Base-by-base conservation (phyloP, 2,797 vertebrate species). In the Lepilemur ruficaudatus region DNA sequence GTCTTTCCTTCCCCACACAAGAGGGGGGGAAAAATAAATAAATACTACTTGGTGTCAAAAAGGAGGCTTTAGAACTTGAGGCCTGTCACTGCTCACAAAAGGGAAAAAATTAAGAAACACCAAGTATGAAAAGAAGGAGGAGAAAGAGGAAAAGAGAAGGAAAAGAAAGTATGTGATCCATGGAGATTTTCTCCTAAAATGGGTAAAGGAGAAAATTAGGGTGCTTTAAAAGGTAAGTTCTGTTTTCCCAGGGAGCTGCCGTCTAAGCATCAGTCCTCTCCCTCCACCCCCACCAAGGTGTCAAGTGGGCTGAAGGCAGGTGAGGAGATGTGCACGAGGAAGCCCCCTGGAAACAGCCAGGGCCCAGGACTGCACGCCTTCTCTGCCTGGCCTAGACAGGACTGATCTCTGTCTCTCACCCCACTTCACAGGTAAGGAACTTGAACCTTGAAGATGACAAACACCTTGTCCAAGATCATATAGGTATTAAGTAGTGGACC, bases 261-360 rank as follows among this genome's bases (percentile, higher is more conserved):
- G 1, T 76, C 25, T 50, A 15, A 12, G n/a, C 15, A 23, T 20
- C 38, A 4, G 14, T 67, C n/a, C 18, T 11, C 25, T 13, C 18
- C n/a, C 22, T 13, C 25, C 7, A 8, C 23, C 35, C 6, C 38
- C 10, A 15, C 14, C 38, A 14, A 18, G 59, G n/a, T 0, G 20
- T 23, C 3, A 4, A 84, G 32, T 6, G 12, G 43, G 63, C 75
- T 52, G 46, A 57, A 43, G 55, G 14, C 41, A 63, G 41, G 55
- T 14, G 57, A n/a, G 25, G 10, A 2, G 12, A 11, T 0, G 4
- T 13, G 2, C 4, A 0, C 0, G 1, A 2, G 15, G 52, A 57
- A 25, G 46, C 5, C 43, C n/a, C 65, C 23, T 38, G 35, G 38
- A 18, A 23, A 70, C 41, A 4, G 17, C 35, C 13, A 15, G 6